These are phyloP conservation scores for Gambusia yucatana DNA, from an alignment of 2,797 vertebrate genomes.

Conservation along the genomic window DNA sequence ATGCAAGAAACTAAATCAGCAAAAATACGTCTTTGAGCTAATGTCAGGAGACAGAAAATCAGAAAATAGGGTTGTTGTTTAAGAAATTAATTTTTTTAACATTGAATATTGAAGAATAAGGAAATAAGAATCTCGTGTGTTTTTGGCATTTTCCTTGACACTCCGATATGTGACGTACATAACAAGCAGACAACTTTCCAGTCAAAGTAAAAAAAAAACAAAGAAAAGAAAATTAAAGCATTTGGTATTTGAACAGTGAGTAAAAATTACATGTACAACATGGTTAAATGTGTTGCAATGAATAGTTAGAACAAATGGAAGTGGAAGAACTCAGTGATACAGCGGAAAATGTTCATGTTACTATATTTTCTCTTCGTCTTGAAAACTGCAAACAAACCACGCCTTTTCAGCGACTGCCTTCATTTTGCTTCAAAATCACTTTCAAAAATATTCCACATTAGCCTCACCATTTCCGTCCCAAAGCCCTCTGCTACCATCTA, in stretches of 20 bases:
- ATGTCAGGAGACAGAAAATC: too few relatives aligned
- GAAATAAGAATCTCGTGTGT: not conserved
- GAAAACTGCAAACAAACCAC: not conserved
- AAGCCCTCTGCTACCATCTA: conserved; percentile 67
- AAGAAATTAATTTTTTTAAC: too few relatives aligned
- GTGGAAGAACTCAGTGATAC: not conserved
- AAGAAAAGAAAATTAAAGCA: not conserved
- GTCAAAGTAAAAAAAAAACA: too few relatives aligned
- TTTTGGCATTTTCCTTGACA: not conserved
- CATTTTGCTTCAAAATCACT: not conserved
- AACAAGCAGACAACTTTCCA: not conserved
- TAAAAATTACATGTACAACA: not conserved
- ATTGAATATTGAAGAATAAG: too few relatives aligned
- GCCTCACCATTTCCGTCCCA: not conserved
- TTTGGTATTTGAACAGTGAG: not conserved
- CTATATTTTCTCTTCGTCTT: not conserved
- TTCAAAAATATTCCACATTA: not conserved
- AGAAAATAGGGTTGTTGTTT: too few relatives aligned
- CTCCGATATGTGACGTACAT: not conserved
- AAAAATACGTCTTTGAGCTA: not conserved
- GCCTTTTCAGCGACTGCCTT: not conserved
- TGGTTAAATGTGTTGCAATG: not conserved
- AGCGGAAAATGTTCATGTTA: not conserved
- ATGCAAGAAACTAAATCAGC: not conserved
- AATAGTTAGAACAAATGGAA: not conserved